Base-by-base conservation (phyloP, 2,888 invertebrate species). In the Drosophila macrospina region DNA sequence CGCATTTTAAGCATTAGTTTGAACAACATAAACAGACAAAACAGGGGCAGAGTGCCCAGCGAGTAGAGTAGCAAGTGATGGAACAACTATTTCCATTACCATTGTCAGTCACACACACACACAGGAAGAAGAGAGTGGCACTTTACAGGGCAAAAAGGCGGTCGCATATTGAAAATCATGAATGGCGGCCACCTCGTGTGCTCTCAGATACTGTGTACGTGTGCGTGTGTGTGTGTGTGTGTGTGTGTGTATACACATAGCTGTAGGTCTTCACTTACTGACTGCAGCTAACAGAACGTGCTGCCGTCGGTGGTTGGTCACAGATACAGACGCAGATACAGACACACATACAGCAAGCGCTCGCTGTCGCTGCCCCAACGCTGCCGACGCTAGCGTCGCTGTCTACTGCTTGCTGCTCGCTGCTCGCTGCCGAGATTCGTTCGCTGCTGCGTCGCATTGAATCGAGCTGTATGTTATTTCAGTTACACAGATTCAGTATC, bases 401-500 rank as follows among this genome's bases (percentile, higher is more conserved):
- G 78, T 30, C 36, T 28, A 54, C 28, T 16, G 78, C 36, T 30
- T 28, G 56, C 28, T 42, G 45, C 75, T 51, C 15, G 73, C 39
- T 52, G 60, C 15, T 20, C 51, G 42, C 85, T 62, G 75, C 84
- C 57, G 76, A 76, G 74, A 74, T 74, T 74, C 72, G 70, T 64
- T 34, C 62, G 69, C 62, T 63, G 70, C 61, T 51, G 78, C 81
- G 79, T 70, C 75, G 80, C 74, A 70, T 70, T 87, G 88, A 88
- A 86, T 88, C 90, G 91, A 91, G 86, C 87, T 89, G 85, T 89
- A 85, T 91, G 91, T 91, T 91, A 91, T 91, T 91, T 91, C 92
- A 91, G 91, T 90, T 90, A 91, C 90, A 91, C 90, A 91, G 91
- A 91, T 91, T 92, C 91, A 91, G 91, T 91, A 90, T 91, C 90